Evolutionary conservation across 1,140 invertebrate species (phyloP).

Genomic region (Hormaphis cornu): DNA sequence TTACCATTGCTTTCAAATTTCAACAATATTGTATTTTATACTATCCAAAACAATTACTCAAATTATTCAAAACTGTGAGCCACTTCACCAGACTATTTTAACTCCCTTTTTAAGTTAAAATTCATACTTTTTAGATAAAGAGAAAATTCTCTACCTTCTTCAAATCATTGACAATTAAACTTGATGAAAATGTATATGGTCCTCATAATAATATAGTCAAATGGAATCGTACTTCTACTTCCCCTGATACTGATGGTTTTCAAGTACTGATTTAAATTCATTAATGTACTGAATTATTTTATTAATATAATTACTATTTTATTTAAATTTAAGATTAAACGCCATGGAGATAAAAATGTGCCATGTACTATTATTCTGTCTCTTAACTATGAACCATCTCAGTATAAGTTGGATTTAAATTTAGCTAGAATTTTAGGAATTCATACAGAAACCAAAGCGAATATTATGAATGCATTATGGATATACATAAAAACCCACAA

Average conservation of each 20-base stretch:
- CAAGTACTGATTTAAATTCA: slow-evolving; percentile 53
- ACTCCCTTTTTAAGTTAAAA: too few species aligned
- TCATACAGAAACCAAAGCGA: slow-evolving; percentile 92
- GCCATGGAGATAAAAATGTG: slow-evolving; percentile 97
- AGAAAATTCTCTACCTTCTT: slow-evolving; percentile 99
- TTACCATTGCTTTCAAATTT: too few species aligned
- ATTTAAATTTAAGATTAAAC: slow-evolving; percentile 62
- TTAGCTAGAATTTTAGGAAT: slow-evolving; percentile 91
- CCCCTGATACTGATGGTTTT: slow-evolving; percentile 99
- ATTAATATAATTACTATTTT: not conserved
- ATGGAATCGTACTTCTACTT: slow-evolving; percentile 95
- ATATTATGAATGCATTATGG: slow-evolving; percentile 97
- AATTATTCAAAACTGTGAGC: too few species aligned
- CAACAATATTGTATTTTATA: too few species aligned
- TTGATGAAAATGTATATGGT: slow-evolving; percentile 98
- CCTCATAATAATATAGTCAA: slow-evolving; percentile 98
- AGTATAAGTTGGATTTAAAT: slow-evolving; percentile 94
- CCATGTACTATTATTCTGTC: slow-evolving; percentile 94
- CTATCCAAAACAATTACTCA: too few species aligned
- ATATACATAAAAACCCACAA: slow-evolving; percentile 99
- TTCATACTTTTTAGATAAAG: slow-evolving; percentile 66
- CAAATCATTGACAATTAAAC: slow-evolving; percentile 96
- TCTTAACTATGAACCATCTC: slow-evolving; percentile 95
- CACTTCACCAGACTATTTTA: too few species aligned
- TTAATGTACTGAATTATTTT: not conserved